Conservation (phyloP, 2,113 vertebrate genomes). For the Syngnathoides biaculeatus region DNA sequence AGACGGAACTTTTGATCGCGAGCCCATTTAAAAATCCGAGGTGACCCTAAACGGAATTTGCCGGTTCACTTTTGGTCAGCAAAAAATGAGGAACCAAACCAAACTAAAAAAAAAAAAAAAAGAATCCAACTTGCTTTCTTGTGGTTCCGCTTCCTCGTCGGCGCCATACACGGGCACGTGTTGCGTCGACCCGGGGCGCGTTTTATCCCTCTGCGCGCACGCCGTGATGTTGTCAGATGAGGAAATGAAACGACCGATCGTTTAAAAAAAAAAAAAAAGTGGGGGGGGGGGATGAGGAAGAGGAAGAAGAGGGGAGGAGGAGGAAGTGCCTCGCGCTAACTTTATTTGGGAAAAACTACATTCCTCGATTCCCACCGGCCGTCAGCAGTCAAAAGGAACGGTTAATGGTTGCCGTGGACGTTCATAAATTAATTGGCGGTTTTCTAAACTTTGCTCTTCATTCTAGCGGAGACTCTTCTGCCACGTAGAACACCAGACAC, state of each 20-base stretch:
- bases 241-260: not conserved
- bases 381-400: too few relatives aligned
- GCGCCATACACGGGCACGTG: not conserved
- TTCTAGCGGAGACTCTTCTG: too few relatives aligned
- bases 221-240: not conserved
- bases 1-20: not conserved
- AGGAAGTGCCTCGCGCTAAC: too few relatives aligned
- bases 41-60: not conserved
- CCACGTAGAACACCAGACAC: too few relatives aligned
- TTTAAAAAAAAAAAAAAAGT: too few relatives aligned
- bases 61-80: not conserved
- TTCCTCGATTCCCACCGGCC: too few relatives aligned
- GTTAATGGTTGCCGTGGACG: too few relatives aligned
- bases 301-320: not conserved
- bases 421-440: too few relatives aligned
- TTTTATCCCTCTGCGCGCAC: not conserved
- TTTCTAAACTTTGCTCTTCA: too few relatives aligned
- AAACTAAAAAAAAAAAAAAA: too few relatives aligned
- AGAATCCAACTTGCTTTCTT: not conserved
- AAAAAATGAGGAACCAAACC: not conserved
- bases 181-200: not conserved
- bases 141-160: not conserved
- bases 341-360: too few relatives aligned
- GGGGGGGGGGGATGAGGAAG: not conserved
- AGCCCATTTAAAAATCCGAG: not conserved